Evolutionary conservation across 2,113 vertebrate species (phyloP).

Genomic region (Gopherus evgoodei): DNA sequence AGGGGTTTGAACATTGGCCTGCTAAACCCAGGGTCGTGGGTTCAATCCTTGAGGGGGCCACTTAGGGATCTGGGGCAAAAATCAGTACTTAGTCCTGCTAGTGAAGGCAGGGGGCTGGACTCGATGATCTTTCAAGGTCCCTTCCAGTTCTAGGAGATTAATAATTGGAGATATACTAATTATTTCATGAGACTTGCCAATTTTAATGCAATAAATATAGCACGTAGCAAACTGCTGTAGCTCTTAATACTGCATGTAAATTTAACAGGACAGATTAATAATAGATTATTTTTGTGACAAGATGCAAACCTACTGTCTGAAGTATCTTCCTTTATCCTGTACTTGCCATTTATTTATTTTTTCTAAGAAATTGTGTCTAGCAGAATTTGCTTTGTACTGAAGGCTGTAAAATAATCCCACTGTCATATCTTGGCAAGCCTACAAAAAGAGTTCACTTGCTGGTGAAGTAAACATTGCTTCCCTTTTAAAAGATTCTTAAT

Average conservation of each 20-base stretch:
- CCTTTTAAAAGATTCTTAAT: neutral
- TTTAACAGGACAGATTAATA: constrained; percentile 1
- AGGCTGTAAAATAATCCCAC: neutral
- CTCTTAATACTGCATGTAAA: neutral
- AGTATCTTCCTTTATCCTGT: neutral
- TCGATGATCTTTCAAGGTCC: too few species aligned
- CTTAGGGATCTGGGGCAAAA: too few species aligned
- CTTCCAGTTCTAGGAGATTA: too few species aligned
- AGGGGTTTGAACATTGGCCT: too few species aligned
- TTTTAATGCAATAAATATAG: constrained; percentile 17
- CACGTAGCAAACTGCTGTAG: neutral
- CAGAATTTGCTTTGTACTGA: neutral
- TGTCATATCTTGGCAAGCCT: neutral
- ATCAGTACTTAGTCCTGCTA: too few species aligned
- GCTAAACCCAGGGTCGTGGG: too few species aligned
- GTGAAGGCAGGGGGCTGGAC: too few species aligned
- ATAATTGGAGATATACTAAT: too few species aligned
- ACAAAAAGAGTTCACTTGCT: neutral
- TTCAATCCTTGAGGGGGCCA: too few species aligned
- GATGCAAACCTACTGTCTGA: neutral
- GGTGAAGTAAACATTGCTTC: constrained; percentile 16
- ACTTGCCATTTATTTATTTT: neutral
- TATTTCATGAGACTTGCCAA: neutral
- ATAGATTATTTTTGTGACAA: constrained; percentile 13
- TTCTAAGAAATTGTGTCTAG: neutral